Conservation (phyloP, 2,797 vertebrate species). For the Dryobates pubescens region DNA sequence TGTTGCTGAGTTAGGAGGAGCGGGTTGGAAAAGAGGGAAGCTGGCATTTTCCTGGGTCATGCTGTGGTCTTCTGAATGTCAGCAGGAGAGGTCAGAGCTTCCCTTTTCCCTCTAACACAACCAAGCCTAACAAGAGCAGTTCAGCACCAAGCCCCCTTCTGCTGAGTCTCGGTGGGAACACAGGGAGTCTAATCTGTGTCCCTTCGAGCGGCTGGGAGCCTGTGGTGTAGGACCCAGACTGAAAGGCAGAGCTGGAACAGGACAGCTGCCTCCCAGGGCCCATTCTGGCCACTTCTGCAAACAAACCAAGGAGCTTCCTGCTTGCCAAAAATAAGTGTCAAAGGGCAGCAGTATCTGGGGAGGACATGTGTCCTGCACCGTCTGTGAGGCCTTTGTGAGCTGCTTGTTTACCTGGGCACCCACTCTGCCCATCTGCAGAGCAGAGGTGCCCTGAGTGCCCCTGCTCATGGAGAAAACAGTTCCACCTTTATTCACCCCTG, state of each 20-base stretch:
- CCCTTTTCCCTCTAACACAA: not conserved
- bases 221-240: not conserved
- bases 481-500: not conserved
- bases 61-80: not conserved
- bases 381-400: not conserved
- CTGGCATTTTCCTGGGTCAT: not conserved
- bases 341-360: not conserved
- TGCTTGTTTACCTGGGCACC: conserved; percentile 12
- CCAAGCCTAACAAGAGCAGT: not conserved
- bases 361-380: not conserved
- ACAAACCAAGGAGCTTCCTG: conserved; percentile 36
- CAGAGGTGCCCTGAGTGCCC: not conserved
- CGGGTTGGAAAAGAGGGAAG: not conserved
- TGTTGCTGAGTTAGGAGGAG: fast-evolving
- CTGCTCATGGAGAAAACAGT: not conserved
- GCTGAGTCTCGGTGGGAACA: not conserved
- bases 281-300: not conserved
- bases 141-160: not conserved
- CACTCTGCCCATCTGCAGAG: not conserved
- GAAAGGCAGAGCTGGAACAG: not conserved
- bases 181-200: not conserved
- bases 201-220: not conserved
- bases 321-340: not conserved
- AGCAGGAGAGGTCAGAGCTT: conserved; percentile 13
- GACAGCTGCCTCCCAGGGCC: not conserved